phyloP scores from a whole-genome alignment of 2,888 invertebrate genomes.

The Coremacera marginata region DNA sequence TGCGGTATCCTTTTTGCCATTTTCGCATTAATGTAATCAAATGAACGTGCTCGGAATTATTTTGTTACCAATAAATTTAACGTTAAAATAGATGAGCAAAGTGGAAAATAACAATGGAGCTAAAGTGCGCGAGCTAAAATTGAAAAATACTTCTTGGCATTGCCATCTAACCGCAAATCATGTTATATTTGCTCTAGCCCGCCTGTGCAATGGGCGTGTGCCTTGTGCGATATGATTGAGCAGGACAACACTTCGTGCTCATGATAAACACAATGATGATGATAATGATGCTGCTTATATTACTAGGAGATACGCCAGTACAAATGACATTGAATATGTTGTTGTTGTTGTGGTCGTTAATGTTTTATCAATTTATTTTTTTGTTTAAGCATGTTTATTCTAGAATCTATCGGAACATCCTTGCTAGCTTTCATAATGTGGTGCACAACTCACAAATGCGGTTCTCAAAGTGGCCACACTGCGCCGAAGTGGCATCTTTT shows the following conservation, averaged over 20 bases:
- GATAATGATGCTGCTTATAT: background rate
- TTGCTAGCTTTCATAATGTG: no score
- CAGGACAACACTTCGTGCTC: constrained; percentile 59
- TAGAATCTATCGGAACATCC: no score
- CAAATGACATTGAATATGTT: background rate
- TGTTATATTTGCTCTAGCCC: background rate
- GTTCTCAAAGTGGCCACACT: no score
- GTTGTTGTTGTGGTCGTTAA: background rate
- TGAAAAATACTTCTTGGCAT: constrained; percentile 56
- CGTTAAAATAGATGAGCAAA: constrained; percentile 55
- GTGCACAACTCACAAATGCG: no score
- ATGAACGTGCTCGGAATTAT: constrained; percentile 65
- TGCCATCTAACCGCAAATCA: constrained; percentile 42
- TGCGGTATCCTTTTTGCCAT: constrained; percentile 61
- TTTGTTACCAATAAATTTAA: constrained; percentile 61
- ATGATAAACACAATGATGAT: background rate
- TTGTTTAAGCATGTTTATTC: no score
- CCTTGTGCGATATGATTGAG: constrained; percentile 56
- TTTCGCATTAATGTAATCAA: constrained; percentile 64
- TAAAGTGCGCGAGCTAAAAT: constrained; percentile 48
- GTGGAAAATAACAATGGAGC: constrained; percentile 54
- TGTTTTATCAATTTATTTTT: no score
- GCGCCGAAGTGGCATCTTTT: no score
- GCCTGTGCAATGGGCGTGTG: background rate
- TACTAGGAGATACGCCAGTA: background rate